Conservation (phyloP, 2,888 invertebrate genomes). For the Acheta domesticus region DNA sequence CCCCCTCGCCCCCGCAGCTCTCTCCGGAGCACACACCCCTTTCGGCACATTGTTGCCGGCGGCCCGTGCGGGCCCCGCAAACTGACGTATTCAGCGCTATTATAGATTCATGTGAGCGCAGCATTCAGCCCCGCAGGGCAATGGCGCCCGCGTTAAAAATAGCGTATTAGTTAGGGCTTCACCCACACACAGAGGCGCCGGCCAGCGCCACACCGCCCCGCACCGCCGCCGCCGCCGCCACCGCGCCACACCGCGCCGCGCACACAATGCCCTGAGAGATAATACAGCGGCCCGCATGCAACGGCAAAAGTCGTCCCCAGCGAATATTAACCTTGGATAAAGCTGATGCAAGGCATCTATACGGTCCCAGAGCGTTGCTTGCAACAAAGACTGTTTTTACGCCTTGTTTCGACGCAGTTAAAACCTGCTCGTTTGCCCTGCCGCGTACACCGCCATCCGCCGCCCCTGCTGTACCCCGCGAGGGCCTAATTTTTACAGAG, state of each 20-base stretch:
- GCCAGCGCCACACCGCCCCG: background rate
- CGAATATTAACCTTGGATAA: constrained; percentile 18
- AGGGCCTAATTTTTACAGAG: constrained; percentile 6
- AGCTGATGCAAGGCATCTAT: constrained; percentile 18
- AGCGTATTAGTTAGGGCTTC: background rate
- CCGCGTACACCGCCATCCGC: background rate
- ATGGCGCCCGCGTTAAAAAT: constrained; percentile 18
- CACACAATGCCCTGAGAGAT: constrained; percentile 10
- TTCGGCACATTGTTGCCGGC: too few species aligned
- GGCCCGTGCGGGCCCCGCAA: background rate
- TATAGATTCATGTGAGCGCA: background rate
- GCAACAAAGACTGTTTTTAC: constrained; percentile 18
- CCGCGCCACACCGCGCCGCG: background rate
- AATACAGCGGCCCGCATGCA: constrained; percentile 1
- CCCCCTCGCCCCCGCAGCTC: too few species aligned
- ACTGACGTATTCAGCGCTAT: background rate
- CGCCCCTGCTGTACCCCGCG: background rate
- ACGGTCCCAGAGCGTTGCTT: constrained; percentile 18
- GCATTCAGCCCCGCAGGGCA: background rate
- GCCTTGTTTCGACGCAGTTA: background rate
- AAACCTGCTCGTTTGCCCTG: background rate
- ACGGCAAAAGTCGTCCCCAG: constrained; percentile 1
- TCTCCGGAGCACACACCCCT: too few species aligned
- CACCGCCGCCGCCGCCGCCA: background rate
- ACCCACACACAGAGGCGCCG: background rate